phyloP scores from a whole-genome alignment of 64 coral and sea anemone genomes.

The Actinia tenebrosa region DNA sequence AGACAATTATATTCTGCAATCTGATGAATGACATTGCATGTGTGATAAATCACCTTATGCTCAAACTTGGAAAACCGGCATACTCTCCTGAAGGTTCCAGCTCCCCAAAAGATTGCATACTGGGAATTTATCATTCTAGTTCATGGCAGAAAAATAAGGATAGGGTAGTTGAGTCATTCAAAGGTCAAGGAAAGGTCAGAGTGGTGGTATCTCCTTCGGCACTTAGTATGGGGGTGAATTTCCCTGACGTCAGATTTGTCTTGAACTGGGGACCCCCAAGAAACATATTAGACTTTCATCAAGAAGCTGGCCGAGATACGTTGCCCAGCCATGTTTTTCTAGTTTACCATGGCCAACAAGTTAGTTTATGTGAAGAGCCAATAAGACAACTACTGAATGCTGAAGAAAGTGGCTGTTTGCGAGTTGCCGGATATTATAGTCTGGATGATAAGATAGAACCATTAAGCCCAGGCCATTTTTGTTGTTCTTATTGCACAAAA shows the following conservation, averaged over 20 bases:
- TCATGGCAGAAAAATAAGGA: slow-evolving; percentile 36
- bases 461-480: slow-evolving; percentile 7
- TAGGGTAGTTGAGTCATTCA: neutral
- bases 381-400: slow-evolving; percentile 14
- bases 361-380: slow-evolving; percentile 24
- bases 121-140: slow-evolving; percentile 40
- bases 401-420: neutral
- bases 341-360: slow-evolving; percentile 32
- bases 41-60: neutral
- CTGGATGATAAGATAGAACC: slow-evolving; percentile 13
- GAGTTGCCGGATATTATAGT: neutral
- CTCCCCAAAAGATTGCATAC: neutral
- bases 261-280: slow-evolving; percentile 27
- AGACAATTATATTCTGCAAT: neutral
- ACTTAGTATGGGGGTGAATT: slow-evolving; percentile 30
- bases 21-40: neutral
- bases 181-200: neutral
- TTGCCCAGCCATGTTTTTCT: neutral
- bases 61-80: neutral
- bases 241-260: slow-evolving; percentile 25
- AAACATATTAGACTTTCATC: slow-evolving; percentile 27
- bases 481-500: slow-evolving; percentile 19
- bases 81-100: neutral
- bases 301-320: slow-evolving; percentile 12
- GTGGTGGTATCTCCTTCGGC: slow-evolving; percentile 18